Conservation (phyloP, 2,113 vertebrate genomes). For the Paradisaea rubra region DNA sequence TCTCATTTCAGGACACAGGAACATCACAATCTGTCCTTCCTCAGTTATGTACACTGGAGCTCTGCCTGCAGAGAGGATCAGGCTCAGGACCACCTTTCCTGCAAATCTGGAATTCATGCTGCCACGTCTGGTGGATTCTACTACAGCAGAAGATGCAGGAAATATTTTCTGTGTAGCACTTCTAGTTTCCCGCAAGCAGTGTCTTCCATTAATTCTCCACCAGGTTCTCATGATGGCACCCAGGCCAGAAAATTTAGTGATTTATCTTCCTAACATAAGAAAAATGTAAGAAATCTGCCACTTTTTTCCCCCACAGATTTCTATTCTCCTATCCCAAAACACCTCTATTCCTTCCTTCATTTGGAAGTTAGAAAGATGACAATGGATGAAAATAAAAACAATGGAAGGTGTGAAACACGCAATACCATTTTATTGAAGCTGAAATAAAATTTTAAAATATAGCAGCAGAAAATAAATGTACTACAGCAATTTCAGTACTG, state of each 20-base stretch:
- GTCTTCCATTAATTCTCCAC: neutral
- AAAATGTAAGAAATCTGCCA: neutral
- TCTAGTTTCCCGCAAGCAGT: neutral
- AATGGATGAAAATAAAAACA: neutral
- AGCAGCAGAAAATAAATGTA: neutral
- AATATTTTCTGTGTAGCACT: neutral
- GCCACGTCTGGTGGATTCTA: neutral
- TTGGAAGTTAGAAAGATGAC: neutral
- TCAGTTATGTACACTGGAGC: neutral
- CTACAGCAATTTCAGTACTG: neutral
- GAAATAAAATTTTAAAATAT: neutral
- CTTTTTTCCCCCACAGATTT: rapidly evolving
- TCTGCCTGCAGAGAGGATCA: neutral
- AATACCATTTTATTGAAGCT: neutral
- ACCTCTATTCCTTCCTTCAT: neutral
- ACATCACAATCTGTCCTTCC: neutral
- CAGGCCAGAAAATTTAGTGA: neutral
- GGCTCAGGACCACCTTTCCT: neutral
- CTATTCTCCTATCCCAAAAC: neutral
- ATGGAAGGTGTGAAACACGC: neutral
- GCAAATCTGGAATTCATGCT: neutral
- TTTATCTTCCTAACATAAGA: neutral
- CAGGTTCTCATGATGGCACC: neutral
- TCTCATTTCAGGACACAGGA: neutral
- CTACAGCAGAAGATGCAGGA: neutral